Evolutionary conservation across 2,888 invertebrate genomes (phyloP).

Genomic region (Lasius platythorax): DNA sequence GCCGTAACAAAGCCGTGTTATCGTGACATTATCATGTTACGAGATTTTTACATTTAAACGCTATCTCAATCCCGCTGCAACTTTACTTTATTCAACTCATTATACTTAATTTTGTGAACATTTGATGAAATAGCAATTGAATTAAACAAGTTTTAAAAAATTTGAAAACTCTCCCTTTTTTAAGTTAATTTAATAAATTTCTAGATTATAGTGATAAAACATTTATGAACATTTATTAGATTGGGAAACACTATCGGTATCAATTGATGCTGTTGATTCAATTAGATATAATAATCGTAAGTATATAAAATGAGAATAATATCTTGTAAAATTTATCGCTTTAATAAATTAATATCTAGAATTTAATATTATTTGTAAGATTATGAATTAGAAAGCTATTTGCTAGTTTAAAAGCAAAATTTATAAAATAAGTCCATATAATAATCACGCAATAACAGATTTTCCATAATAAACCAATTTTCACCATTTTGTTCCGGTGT

Average conservation of each 20-base stretch:
- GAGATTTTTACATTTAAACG: slow-evolving; percentile 17
- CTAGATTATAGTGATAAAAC: background rate
- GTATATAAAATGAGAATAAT: background rate
- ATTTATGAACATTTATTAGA: background rate
- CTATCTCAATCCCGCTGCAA: background rate
- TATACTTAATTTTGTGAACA: background rate
- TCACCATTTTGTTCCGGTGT: slow-evolving; percentile 12
- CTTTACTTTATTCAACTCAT: background rate
- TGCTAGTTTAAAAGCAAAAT: background rate
- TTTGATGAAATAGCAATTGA: background rate
- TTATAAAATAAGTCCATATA: background rate
- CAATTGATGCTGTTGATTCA: background rate
- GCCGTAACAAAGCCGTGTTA: background rate
- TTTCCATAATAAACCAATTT: slow-evolving; percentile 3
- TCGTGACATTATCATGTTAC: background rate
- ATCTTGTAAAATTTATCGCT: background rate
- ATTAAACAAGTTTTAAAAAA: background rate
- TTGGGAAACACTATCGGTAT: background rate
- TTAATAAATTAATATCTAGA: background rate
- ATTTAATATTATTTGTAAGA: background rate
- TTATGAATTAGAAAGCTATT: background rate
- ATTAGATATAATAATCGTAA: background rate
- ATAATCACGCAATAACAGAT: slow-evolving; percentile 19
- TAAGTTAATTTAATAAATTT: background rate
- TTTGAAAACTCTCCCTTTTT: background rate